phyloP scores from a whole-genome alignment of 92 coral and sea anemone genomes.

The Palythoa grandiflora region DNA sequence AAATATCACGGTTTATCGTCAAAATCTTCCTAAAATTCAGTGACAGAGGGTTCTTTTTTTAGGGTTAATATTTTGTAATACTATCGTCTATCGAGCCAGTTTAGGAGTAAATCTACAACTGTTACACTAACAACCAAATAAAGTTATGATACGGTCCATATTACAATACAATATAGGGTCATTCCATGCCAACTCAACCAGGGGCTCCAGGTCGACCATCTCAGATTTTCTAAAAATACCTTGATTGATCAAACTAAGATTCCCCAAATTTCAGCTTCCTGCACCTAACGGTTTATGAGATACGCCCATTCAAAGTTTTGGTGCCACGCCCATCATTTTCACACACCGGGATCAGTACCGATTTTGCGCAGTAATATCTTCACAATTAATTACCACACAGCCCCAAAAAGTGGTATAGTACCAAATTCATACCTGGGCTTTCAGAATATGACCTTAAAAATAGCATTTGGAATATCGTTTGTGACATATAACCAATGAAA shows the following conservation, averaged over 20 bases:
- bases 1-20: too few relatives aligned
- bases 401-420: neutral
- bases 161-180: too few relatives aligned
- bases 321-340: neutral
- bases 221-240: neutral
- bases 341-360: constrained; percentile 5
- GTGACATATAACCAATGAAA: too few relatives aligned
- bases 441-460: constrained; percentile 2
- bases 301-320: neutral
- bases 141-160: too few relatives aligned
- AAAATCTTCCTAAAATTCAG: too few relatives aligned
- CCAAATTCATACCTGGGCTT: neutral
- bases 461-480: neutral
- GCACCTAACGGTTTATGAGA: constrained; percentile 1
- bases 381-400: constrained; percentile 4
- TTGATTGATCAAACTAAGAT: neutral
- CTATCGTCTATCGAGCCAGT: too few relatives aligned
- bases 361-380: neutral
- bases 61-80: too few relatives aligned
- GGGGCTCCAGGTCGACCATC: constrained; percentile 6
- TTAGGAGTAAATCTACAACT: too few relatives aligned
- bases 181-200: neutral
- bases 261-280: constrained; percentile 6
- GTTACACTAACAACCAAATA: too few relatives aligned
- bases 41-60: too few relatives aligned